These are phyloP conservation scores for Drosophila nigricruria DNA, from an alignment of 2,888 invertebrate genomes.

Conservation along the genomic window DNA sequence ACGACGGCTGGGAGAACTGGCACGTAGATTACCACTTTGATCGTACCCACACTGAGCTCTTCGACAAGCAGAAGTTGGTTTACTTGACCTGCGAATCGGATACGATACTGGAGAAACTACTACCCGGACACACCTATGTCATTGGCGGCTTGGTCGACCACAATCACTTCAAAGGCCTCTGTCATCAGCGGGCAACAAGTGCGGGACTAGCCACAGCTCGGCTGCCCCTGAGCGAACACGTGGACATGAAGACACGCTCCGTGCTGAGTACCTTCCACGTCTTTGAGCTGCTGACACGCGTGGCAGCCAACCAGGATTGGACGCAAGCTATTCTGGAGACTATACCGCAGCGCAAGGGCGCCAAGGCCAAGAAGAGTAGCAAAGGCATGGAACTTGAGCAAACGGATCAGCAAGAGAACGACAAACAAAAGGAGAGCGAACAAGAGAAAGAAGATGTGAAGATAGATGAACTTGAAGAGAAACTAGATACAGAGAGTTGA, in stretches of 20 bases:
- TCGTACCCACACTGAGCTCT: constrained; percentile 89
- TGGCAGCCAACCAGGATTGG: constrained; percentile 92
- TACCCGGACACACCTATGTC: constrained; percentile 93
- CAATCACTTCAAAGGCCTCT: constrained; percentile 97
- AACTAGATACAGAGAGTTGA: background rate
- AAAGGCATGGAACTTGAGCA: background rate
- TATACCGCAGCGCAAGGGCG: constrained; percentile 92
- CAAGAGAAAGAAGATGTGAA: constrained; percentile 1
- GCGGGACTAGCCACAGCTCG: constrained; percentile 93
- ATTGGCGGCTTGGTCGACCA: constrained; percentile 99
- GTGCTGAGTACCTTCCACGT: constrained; percentile 98
- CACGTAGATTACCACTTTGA: constrained; percentile 92
- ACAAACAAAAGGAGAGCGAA: background rate
- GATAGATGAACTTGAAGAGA: background rate
- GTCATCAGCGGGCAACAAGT: constrained; percentile 92
- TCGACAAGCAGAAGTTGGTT: constrained; percentile 91
- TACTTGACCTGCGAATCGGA: constrained; percentile 98
- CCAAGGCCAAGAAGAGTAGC: constrained; percentile 83
- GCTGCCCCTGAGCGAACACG: constrained; percentile 94
- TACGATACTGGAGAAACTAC: constrained; percentile 91
- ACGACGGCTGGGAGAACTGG: constrained; percentile 96
- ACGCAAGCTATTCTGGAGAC: constrained; percentile 91
- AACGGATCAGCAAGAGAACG: background rate
- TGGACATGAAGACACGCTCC: constrained; percentile 96
- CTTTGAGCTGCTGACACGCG: constrained; percentile 92